Evolutionary conservation across 2,888 invertebrate genomes (phyloP).

Genomic region (Dichetophora obliterata): DNA sequence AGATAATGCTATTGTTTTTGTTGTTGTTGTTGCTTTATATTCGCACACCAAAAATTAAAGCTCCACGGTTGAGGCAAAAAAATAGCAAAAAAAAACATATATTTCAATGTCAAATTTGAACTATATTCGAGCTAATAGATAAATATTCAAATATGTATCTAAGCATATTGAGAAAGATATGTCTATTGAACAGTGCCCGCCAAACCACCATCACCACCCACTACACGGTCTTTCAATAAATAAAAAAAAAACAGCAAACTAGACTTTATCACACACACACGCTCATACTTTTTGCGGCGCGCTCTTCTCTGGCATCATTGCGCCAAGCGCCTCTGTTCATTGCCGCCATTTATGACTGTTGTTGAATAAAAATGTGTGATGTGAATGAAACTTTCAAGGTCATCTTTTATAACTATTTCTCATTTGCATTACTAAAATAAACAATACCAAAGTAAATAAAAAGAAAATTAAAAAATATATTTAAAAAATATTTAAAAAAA

Average conservation of each 20-base stretch:
- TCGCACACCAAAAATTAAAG: not conserved
- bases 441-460: not conserved
- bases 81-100: not conserved
- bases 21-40: not conserved
- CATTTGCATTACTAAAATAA: not conserved
- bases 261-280: no score
- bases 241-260: no score
- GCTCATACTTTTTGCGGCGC: no score
- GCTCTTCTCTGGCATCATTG: no score
- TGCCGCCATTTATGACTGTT: not conserved
- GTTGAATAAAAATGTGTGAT: not conserved
- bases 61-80: not conserved
- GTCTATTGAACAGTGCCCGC: no score
- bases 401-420: slow-evolving; percentile 18
- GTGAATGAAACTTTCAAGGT: slow-evolving; percentile 33
- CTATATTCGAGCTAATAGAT: slow-evolving; percentile 4
- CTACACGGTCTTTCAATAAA: not conserved
- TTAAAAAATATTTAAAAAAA: no score
- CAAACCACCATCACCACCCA: not conserved
- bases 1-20: not conserved
- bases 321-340: not conserved
- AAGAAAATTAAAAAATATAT: no score
- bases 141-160: not conserved
- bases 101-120: slow-evolving; percentile 15
- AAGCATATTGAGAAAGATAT: not conserved